Evolutionary conservation across 2,888 invertebrate genomes (phyloP), one percentile per base, ranked within the genome.

Genomic region (Cepaea hortensis): DNA sequence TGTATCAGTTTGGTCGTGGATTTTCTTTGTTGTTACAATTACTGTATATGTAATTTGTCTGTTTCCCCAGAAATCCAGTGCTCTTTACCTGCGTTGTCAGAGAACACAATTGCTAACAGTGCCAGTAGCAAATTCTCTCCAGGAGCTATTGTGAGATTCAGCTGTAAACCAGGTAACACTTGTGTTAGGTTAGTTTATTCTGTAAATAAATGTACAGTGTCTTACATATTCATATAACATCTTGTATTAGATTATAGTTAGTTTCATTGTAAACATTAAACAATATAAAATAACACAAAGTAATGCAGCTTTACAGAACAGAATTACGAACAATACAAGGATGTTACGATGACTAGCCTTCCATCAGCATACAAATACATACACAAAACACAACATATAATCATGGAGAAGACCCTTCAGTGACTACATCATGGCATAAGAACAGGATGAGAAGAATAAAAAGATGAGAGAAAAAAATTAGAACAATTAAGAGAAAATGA

Each of bases 21-120:
- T 20, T 4, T 68, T 18, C 5, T 62, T 62, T 48, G 9, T 15
- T 48, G n/a, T 48, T 55, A 6, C 6, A 55, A 11, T 9, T 55
- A 11, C 55, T 55, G 11, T 3, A 55, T 55, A 55, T 55, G 55
- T 11, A 55, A 11, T 11, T 55, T 55, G 55, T 11, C 55, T 68
- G 35, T 48, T 46, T 61, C 23, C 89, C 46, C 91, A 93, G 93
- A 90, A 87, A 91, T 92, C 15, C 89, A 89, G 20, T 93, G 93
- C 87, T 55, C 23, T 0, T 86, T 92, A 5, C 92, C 92, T 0
- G 80, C 87, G 23, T 81, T 92, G 68, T 92, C 92, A 1, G 90
- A 88, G 73, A 92, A 92, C 86, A 92, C 92, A 6, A n/a, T 88
- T 35, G 62, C 84, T n/a, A 68, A 55, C 6, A 75, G 82, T 2